A percentile compares a stretch with the other conserved stretches of the same genome.
Conservation (phyloP, 2,888 invertebrate species). For the Baronia brevicornis region DNA sequence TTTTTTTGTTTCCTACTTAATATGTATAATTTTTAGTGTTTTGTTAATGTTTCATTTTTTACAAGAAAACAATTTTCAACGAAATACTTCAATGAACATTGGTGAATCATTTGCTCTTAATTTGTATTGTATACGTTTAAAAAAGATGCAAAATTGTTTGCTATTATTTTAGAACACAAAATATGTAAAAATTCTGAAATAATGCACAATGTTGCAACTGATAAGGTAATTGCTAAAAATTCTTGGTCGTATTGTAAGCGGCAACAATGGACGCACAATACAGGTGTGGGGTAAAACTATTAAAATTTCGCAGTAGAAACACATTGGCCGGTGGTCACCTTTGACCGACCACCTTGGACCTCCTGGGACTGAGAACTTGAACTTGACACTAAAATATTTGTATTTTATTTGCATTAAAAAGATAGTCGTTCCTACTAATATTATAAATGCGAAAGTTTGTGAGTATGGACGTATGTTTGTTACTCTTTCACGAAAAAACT, state of each 20-base stretch:
- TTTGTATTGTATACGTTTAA: too few relatives aligned
- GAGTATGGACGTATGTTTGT: too few relatives aligned
- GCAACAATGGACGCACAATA: constrained; percentile 19
- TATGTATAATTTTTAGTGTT: neutral
- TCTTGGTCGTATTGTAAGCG: constrained; percentile 8
- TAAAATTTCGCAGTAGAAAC: constrained; percentile 24
- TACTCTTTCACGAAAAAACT: too few relatives aligned
- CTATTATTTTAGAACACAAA: constrained; percentile 4
- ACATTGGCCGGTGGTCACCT: constrained; percentile 66
- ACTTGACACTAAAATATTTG: constrained; percentile 45
- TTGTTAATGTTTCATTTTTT: neutral
- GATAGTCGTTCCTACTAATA: too few relatives aligned
- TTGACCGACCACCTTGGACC: constrained; percentile 66
- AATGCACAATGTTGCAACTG: constrained; percentile 3
- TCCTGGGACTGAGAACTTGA: constrained; percentile 64
- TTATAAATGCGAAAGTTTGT: too few relatives aligned
- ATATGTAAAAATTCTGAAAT: constrained; percentile 4
- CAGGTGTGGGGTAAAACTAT: constrained; percentile 39
- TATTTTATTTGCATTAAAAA: constrained; percentile 15
- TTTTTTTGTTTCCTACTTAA: neutral
- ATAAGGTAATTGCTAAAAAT: constrained; percentile 9
- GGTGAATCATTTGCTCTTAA: too few relatives aligned
- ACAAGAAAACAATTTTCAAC: constrained; percentile 1
- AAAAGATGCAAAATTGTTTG: too few relatives aligned
- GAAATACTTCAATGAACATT: too few relatives aligned